Percentiles rank a stretch among this genome's conserved stretches.
Conservation (phyloP, 1,140 invertebrate species). For the Drosophila nigrodunni region DNA sequence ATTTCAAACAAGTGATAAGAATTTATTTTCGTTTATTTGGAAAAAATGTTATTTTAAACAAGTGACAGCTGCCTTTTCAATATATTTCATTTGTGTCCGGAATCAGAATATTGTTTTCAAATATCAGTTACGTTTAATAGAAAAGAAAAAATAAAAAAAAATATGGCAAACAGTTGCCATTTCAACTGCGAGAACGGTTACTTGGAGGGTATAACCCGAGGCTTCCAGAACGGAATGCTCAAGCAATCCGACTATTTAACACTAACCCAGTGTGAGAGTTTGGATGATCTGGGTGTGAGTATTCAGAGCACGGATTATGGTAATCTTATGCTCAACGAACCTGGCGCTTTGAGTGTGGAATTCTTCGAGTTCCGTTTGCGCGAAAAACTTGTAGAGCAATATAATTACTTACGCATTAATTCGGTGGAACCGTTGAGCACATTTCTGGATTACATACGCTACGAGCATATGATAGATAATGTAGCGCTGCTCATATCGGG, state of each 20-base stretch:
- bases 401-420: conserved; percentile 98
- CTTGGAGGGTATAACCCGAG: conserved; percentile 97
- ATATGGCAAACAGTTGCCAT: conserved; percentile 35
- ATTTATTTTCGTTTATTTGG: neutral
- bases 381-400: conserved; percentile 98
- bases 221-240: conserved; percentile 99
- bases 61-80: neutral
- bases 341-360: conserved; percentile 97
- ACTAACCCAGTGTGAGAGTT: conserved; percentile 98
- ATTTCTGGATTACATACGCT: conserved; percentile 99
- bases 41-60: neutral
- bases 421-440: conserved; percentile 98
- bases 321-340: conserved; percentile 97
- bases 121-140: neutral
- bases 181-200: conserved; percentile 98
- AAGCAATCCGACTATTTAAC: conserved; percentile 99
- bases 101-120: neutral
- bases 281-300: conserved; percentile 99
- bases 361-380: conserved; percentile 98
- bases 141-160: neutral
- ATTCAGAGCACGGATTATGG: conserved; percentile 99
- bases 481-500: conserved; percentile 99
- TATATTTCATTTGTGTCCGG: neutral
- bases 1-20: neutral
- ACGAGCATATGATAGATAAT: conserved; percentile 99